These are phyloP conservation scores for Elymnias hypermnestra DNA, from an alignment of 1,140 invertebrate species.

Conservation along the genomic window DNA sequence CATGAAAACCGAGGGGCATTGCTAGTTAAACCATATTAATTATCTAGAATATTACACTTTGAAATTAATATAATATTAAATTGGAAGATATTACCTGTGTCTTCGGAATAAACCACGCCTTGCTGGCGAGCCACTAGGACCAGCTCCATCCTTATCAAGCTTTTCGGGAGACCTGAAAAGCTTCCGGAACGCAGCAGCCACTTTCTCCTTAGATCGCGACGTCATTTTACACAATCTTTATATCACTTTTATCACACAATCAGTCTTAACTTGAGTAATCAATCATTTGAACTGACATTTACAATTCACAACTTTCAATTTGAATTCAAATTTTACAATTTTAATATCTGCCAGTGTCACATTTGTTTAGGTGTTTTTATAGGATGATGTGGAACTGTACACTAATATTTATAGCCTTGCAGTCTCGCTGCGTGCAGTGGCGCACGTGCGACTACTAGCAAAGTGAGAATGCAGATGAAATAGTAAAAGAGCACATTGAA, in stretches of 20 bases:
- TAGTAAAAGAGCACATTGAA: conserved; percentile 51
- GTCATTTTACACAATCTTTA: conserved; percentile 77
- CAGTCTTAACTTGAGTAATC: background rate
- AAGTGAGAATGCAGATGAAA: conserved; percentile 49
- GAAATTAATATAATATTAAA: too few relatives aligned
- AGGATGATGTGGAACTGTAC: too few relatives aligned
- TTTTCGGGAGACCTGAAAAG: conserved; percentile 84
- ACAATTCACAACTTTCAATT: conserved; percentile 37
- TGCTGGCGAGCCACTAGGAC: conserved; percentile 78
- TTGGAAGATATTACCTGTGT: conserved; percentile 49
- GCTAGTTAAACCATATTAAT: too few relatives aligned
- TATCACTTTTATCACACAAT: conserved; percentile 24
- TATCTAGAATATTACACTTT: too few relatives aligned
- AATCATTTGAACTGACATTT: too few relatives aligned
- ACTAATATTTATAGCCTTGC: too few relatives aligned
- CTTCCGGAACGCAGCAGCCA: conserved; percentile 85
- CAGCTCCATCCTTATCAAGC: conserved; percentile 78
- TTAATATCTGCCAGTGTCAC: conserved; percentile 3
- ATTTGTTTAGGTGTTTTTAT: background rate
- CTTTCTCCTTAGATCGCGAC: conserved; percentile 82
- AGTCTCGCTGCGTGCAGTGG: conserved; percentile 38
- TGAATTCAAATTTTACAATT: conserved; percentile 20
- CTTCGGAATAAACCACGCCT: conserved; percentile 74
- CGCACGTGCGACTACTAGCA: conserved; percentile 52
- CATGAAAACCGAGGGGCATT: too few relatives aligned